Evolutionary conservation across 2,113 vertebrate genomes (phyloP), one percentile per base, ranked within the genome.

Genomic region (Girardinichthys multiradiatus): DNA sequence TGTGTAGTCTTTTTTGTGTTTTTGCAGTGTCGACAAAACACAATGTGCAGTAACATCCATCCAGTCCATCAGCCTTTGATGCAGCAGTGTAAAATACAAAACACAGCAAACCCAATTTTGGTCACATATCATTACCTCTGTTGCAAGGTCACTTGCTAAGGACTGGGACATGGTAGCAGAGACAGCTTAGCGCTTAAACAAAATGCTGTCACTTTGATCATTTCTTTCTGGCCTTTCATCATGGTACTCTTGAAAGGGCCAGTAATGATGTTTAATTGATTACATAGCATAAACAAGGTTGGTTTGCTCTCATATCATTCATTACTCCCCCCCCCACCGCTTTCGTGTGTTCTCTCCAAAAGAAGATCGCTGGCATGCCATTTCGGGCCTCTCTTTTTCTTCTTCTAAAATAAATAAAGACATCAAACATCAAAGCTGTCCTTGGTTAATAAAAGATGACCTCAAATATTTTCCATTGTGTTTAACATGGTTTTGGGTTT

Each of bases 401-500:
- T 93, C 91, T 94, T 90, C 87, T 92, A 91, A 93, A 94, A 92
- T 90, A 94, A 94, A 93, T 93, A 93, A 93, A 94, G 93, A 93
- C 90, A 59, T 90, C 93, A 94, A 92, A 96, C 96, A 96, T 98
- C 97, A 98, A 98, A 97, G 96, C 93, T 92, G 80, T 87, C 88
- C 94, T 95, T 95, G 94, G 94, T 96, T 95, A 94, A 96, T 95
- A 95, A 95, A 93, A 93, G 90, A 88, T 93, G 94, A 94, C 93
- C 94, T 95, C 94, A 95, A 95, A 94, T 95, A 96, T 96, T 95
- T 97, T 96, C 96, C 96, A 94, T 96, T 95, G 94, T 93, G 94
- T 95, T 95, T 92, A 94, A 96, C 94, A 95, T 95, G 95, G 96
- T 93, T 97, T 97, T 95, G 95, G 95, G 94, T 96, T 96, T 97